phyloP scores from a whole-genome alignment of 1,140 invertebrate genomes.

The Drosophila tani region DNA sequence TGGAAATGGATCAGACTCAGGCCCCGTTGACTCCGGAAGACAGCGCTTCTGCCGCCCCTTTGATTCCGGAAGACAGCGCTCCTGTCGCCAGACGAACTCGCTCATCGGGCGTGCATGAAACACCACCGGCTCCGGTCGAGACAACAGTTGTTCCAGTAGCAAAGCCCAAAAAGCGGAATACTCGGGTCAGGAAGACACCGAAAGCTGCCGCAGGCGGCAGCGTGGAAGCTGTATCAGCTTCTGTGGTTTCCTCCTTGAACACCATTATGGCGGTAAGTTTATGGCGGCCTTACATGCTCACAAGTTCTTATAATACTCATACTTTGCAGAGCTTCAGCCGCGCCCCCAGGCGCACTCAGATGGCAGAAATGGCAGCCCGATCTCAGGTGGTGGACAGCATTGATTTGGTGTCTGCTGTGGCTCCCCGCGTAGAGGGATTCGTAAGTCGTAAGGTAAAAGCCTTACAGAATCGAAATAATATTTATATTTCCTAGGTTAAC shows the following conservation, averaged over 20 bases:
- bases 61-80: neutral
- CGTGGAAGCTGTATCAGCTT: neutral
- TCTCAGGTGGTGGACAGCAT: slow-evolving; percentile 52
- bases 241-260: slow-evolving; percentile 5
- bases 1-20: slow-evolving; percentile 53
- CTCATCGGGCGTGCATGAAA: slow-evolving; percentile 27
- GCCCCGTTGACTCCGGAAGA: too few relatives aligned
- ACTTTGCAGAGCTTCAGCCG: neutral
- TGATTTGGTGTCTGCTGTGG: slow-evolving; percentile 68
- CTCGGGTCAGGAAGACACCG: neutral
- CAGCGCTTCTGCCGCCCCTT: neutral
- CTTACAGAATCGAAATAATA: neutral
- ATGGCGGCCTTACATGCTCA: neutral
- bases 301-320: neutral
- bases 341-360: slow-evolving; percentile 5
- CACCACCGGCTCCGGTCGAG: neutral
- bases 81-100: slow-evolving; percentile 65
- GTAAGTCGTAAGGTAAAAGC: slow-evolving; percentile 32
- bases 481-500: slow-evolving; percentile 38
- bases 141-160: neutral
- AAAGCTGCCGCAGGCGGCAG: neutral
- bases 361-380: slow-evolving; percentile 62
- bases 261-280: slow-evolving; percentile 13
- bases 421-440: slow-evolving; percentile 63
- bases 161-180: slow-evolving; percentile 1